Conservation (phyloP, 2,113 vertebrate species). For the Argyrosomus japonicus region DNA sequence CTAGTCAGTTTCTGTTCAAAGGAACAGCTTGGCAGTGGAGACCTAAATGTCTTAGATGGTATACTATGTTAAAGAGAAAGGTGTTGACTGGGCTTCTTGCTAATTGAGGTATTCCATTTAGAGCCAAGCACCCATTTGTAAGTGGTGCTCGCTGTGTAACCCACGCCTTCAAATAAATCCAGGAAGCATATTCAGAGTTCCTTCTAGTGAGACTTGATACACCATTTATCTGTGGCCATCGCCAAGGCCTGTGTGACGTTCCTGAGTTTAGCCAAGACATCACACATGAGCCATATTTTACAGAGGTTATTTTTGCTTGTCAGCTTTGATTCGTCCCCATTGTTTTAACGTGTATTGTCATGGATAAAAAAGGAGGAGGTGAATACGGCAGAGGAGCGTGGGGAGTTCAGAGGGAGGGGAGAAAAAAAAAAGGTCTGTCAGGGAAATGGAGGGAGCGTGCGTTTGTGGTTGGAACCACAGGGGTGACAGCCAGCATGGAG, state of each 20-base stretch:
- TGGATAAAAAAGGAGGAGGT: constrained; percentile 32
- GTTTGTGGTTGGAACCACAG: constrained; percentile 58
- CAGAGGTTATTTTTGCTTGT: constrained; percentile 56
- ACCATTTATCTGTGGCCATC: constrained; percentile 36
- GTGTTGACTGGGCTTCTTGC: constrained; percentile 71
- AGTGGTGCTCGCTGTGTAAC: constrained; percentile 52
- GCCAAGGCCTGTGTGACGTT: constrained; percentile 31
- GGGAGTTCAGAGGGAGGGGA: neutral
- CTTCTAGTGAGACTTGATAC: constrained; percentile 66
- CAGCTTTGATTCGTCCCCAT: constrained; percentile 47
- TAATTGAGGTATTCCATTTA: constrained; percentile 73
- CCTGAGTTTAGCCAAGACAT: constrained; percentile 50
- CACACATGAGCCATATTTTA: constrained; percentile 56
- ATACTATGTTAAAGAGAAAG: constrained; percentile 47
- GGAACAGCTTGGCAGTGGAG: constrained; percentile 50
- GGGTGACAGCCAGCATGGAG: constrained; percentile 60
- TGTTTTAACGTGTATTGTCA: constrained; percentile 56
- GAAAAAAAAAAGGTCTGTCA: constrained; percentile 19
- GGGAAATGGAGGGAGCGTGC: constrained; percentile 26
- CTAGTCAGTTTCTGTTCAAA: constrained; percentile 44
- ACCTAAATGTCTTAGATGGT: constrained; percentile 37
- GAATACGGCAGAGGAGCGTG: constrained; percentile 8
- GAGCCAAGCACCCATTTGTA: constrained; percentile 62
- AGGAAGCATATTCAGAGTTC: constrained; percentile 66
- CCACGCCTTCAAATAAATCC: constrained; percentile 58